Evolutionary conservation across 1,140 invertebrate species (phyloP).

Genomic region (Whitmania pigra): DNA sequence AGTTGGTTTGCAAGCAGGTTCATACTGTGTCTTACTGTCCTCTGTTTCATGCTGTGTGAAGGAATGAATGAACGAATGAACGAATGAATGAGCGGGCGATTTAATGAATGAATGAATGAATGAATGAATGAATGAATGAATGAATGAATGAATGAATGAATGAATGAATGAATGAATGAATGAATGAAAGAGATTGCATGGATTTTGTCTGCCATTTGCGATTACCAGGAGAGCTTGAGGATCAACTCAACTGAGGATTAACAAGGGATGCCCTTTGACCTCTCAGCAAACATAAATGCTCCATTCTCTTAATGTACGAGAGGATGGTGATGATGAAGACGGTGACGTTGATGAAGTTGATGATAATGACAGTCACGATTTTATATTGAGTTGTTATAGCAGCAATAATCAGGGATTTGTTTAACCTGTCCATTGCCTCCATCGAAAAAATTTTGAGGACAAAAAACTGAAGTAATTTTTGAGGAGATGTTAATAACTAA

Average conservation of each 20-base stretch:
- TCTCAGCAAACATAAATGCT: neutral
- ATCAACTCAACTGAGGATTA: neutral
- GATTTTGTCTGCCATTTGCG: neutral
- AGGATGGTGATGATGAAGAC: neutral
- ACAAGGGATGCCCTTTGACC: neutral
- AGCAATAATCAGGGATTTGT: neutral
- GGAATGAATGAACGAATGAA: too few relatives aligned
- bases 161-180: neutral
- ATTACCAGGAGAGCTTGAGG: too few relatives aligned
- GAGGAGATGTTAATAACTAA: too few relatives aligned
- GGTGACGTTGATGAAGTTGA: neutral
- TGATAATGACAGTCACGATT: neutral
- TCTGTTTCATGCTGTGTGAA: too few relatives aligned
- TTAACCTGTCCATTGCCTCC: neutral
- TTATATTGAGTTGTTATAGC: neutral
- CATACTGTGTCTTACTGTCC: too few relatives aligned
- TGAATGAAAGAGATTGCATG: neutral
- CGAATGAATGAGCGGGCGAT: too few relatives aligned
- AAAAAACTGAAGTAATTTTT: too few relatives aligned
- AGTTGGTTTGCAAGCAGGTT: too few relatives aligned
- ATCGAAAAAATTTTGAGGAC: neutral
- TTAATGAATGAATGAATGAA: constrained; percentile 8
- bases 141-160: too few relatives aligned
- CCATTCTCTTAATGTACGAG: neutral
- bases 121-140: too few relatives aligned